Base-by-base conservation (phyloP, 2,113 vertebrate species). In the Salvator merianae region DNA sequence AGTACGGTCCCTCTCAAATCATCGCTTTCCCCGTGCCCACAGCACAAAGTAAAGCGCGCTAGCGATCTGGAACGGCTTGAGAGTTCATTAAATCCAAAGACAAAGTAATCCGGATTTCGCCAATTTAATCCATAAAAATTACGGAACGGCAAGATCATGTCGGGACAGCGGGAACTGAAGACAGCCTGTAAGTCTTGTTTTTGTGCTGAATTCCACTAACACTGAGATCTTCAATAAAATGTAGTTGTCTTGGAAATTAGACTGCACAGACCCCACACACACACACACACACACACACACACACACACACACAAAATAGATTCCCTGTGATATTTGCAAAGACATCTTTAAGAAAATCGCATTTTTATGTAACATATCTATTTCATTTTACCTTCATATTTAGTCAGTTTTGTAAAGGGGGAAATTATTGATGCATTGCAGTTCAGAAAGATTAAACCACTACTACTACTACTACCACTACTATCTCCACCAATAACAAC, bases 191-290 rank as follows among this genome's bases (percentile, higher is more conserved):
- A 47, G 43, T 47, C 43, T 16, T 85, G 13, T 75, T 90, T 86
- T 5, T 73, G 81, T 88, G 89, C 86, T 83, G 82, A 87, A 91
- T 88, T 88, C 20, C 76, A 90, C 77, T 81, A 81, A 88, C 66
- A 89, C 71, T 0, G 77, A 77, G 26, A 6, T 78, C 9, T n/a
- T 53, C 53, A 89, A 79, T 24, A 66, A 65, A 84, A 86, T 65
- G 50, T 79, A 85, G 69, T 82, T 12, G 2, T 79, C 30, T 82
- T 87, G 20, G 59, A 91, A 84, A 68, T 43, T 9, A 83, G 7
- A 0, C 32, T 66, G 36, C 34, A 55, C 20, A 20, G 1, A 62
- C 5, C 10, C 86, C 2, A 7, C 28, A 86, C 43, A 47, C 86
- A 87, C 18, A 59, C 20, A 20, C 14, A 62, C 5, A 0, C 10